Evolutionary conservation across 2,888 invertebrate species (phyloP), one percentile per base, ranked within the genome.

Genomic region (Calameuta pallipes): DNA sequence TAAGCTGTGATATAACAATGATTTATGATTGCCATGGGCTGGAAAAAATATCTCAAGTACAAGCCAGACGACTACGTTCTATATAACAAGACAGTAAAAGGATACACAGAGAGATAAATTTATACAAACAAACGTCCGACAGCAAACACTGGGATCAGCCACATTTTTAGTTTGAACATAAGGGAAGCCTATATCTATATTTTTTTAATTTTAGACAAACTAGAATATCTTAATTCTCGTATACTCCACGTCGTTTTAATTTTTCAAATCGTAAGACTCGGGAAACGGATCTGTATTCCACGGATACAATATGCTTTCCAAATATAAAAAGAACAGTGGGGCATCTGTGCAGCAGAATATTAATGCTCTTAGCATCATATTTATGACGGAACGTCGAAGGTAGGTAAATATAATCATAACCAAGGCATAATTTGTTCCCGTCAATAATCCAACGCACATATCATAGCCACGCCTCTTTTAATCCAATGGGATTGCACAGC

Each of bases 401-500:
- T 30, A 35, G 34, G 34, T 31, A 34, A 77, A 73, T 23, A 74
- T 33, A 74, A 41, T 15, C 35, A 31, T 37, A 73, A 71, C 33
- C 13, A 23, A 31, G 34, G 23, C 12, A 73, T 15, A 74, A 75
- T 77, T 76, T 41, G 6, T 1, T 75, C 33, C 37, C 6, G 34
- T 91, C 87, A 93, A 87, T 93, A 93, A 87, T 93, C 92, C 1
- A 94, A 87, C 2, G 93, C 93, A 84, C 93, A 94, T 75, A 94
- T 92, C 70, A 93, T 84, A 2, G 95, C 95, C 6, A 94, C 94
- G 11, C 94, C 94, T 81, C 94, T 89, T 86, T 94, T 93, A 34
- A 94, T 93, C 94, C 95, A 95, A 85, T 95, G 94, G 3, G 90
- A 90, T 87, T 94, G 93, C 0, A 92, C 88, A 80, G 92, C 90